Base-by-base conservation (phyloP, 2,113 vertebrate species). In the Corythoichthys haematopterus region DNA sequence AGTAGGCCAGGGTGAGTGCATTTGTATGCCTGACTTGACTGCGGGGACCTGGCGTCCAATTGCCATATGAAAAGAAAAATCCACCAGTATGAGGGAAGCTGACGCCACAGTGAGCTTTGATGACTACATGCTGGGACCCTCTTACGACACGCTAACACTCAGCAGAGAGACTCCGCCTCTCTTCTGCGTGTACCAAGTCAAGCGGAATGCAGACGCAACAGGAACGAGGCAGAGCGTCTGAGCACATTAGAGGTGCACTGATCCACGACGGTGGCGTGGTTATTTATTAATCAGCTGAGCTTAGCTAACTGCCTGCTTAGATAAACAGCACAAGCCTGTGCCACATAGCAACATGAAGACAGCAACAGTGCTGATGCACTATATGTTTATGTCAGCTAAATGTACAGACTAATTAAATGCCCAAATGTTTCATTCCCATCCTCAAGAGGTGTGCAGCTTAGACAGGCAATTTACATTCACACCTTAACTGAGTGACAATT, bases 261-360 rank as follows among this genome's bases (percentile, higher is more conserved):
- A 88, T 88, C 84, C 80, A 80, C 76, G 82, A 84, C 84, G 65
- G 43, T 80, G 84, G 78, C 80, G 73, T 84, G 77, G 69, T 91
- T 88, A 88, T 90, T 91, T 90, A 90, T 90, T 91, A 85, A 91
- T 87, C 80, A 88, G 86, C 81, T 86, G 81, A 85, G 87, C 88
- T 85, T 76, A 81, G 86, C 83, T 86, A 87, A 87, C 85, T 84
- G 87, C 85, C 88, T 78, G 79, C 79, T 85, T 68, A 81, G 79
- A 84, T 87, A 78, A 82, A 70, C 70, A 74, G 75, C 68, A 71
- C 74, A 33, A 20, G 70, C 63, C 43, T 56, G 70, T 65, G 71
- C 69, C 60, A 79, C 80, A 69, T 3, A 72, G 76, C 85, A 79
- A 79, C 69, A 72, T 80, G 65, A 67, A 79, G 83, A 78, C 63